phyloP scores from a whole-genome alignment of 2,797 vertebrate species.

The Squalus acanthias region DNA sequence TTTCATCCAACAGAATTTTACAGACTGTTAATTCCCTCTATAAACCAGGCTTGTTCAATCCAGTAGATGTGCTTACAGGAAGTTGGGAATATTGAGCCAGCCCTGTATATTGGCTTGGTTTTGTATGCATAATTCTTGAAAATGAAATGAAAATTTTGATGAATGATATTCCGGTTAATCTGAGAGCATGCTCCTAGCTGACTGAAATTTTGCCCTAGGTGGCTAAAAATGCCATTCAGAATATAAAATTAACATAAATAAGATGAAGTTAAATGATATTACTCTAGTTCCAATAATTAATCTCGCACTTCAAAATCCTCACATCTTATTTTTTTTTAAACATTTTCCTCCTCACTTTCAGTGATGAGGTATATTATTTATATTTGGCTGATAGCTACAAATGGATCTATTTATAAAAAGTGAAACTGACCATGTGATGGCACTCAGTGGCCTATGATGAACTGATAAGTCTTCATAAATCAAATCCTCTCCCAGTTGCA shows the following conservation, averaged over 20 bases:
- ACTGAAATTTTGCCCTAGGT: slow-evolving; percentile 20
- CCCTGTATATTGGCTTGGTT: background rate
- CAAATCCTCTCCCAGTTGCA: background rate
- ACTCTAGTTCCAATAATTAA: background rate
- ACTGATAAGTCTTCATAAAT: background rate
- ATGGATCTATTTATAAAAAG: background rate
- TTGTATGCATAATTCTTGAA: background rate
- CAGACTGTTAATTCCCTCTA: background rate
- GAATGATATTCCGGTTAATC: background rate
- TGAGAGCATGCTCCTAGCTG: slow-evolving; percentile 17
- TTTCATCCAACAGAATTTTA: slow-evolving; percentile 13
- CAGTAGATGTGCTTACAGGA: background rate
- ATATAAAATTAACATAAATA: background rate
- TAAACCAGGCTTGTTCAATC: background rate
- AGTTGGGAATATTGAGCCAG: background rate
- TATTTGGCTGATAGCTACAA: background rate
- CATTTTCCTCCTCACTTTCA: background rate
- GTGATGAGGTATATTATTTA: background rate
- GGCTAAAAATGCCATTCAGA: background rate
- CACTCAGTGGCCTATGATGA: background rate
- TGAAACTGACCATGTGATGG: background rate
- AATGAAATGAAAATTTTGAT: background rate
- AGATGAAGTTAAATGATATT: background rate
- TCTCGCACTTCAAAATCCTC: background rate
- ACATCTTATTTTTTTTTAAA: background rate